Evolutionary conservation across 2,113 vertebrate genomes (phyloP).

Genomic region (Shinisaurus crocodilurus): DNA sequence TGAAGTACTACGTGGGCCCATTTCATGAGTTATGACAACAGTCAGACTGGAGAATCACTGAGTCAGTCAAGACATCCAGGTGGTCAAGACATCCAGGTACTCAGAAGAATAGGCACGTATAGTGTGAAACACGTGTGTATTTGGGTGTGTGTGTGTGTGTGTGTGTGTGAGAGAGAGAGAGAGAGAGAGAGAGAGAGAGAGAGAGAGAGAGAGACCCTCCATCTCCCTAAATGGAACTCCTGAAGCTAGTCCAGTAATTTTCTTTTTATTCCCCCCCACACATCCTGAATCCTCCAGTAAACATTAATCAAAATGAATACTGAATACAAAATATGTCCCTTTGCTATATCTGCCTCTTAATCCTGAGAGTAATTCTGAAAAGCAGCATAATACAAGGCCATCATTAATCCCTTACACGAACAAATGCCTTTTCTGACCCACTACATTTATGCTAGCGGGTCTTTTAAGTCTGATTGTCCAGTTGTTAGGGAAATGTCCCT

Average conservation of each 20-base stretch:
- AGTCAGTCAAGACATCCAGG: too few species aligned
- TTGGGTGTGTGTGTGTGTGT: background rate
- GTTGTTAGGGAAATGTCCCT: slow-evolving; percentile 4
- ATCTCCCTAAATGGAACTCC: background rate
- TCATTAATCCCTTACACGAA: slow-evolving; percentile 63
- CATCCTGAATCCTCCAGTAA: slow-evolving; percentile 60
- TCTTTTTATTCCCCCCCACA: background rate
- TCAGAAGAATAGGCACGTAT: background rate
- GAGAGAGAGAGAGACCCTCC: background rate
- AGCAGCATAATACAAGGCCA: slow-evolving; percentile 52
- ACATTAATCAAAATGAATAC: slow-evolving; percentile 66
- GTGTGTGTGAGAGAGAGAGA: background rate
- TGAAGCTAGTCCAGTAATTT: background rate
- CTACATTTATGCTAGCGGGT: slow-evolving; percentile 7
- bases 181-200: background rate
- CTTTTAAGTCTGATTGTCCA: slow-evolving; percentile 29
- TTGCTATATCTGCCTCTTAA: slow-evolving; percentile 65
- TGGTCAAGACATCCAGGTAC: background rate
- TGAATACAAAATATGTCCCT: slow-evolving; percentile 52
- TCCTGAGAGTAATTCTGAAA: slow-evolving; percentile 69
- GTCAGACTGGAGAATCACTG: background rate
- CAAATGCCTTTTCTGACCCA: slow-evolving; percentile 47
- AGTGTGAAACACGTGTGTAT: background rate
- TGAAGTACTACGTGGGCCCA: background rate
- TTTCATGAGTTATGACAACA: background rate